Conservation (phyloP, 2,113 vertebrate species). For the Ammodytes dubius region DNA sequence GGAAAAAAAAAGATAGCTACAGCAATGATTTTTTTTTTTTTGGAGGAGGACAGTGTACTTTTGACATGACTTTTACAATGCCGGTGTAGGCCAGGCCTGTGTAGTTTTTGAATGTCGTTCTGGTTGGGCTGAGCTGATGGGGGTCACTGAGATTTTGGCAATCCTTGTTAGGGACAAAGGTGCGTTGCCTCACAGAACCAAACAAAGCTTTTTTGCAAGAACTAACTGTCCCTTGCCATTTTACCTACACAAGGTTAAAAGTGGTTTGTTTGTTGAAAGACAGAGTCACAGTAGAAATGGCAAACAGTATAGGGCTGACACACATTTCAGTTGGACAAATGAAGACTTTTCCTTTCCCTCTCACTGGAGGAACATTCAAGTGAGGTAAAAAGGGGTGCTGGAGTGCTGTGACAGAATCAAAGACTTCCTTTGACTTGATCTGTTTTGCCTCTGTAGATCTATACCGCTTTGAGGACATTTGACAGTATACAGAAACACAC, state of each 20-base stretch:
- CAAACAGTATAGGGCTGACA: constrained; percentile 43
- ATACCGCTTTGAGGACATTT: constrained; percentile 65
- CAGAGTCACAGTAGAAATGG: constrained; percentile 67
- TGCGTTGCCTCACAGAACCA: constrained; percentile 52
- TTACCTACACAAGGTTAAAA: constrained; percentile 76
- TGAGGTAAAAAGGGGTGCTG: constrained; percentile 53
- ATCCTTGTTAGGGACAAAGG: constrained; percentile 50
- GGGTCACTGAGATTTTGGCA: constrained; percentile 46
- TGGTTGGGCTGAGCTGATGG: constrained; percentile 6
- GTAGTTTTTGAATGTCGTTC: constrained; percentile 33
- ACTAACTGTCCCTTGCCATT: constrained; percentile 64
- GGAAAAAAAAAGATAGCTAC: constrained; percentile 29
- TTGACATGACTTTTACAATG: constrained; percentile 51
- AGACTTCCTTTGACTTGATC: constrained; percentile 63
- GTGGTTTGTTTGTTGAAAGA: constrained; percentile 67
- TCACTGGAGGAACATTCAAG: constrained; percentile 51
- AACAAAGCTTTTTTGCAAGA: constrained; percentile 43
- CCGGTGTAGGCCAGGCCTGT: constrained; percentile 19
- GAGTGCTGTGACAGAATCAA: constrained; percentile 68
- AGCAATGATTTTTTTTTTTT: constrained; percentile 21
- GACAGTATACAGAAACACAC: constrained; percentile 55
- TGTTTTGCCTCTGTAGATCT: constrained; percentile 65
- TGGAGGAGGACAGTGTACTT: constrained; percentile 40
- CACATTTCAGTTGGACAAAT: constrained; percentile 64
- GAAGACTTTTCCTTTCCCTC: constrained; percentile 58